These are phyloP conservation scores for Parnassius orleans DNA, from an alignment of 2,888 invertebrate genomes.

Conservation along the genomic window DNA sequence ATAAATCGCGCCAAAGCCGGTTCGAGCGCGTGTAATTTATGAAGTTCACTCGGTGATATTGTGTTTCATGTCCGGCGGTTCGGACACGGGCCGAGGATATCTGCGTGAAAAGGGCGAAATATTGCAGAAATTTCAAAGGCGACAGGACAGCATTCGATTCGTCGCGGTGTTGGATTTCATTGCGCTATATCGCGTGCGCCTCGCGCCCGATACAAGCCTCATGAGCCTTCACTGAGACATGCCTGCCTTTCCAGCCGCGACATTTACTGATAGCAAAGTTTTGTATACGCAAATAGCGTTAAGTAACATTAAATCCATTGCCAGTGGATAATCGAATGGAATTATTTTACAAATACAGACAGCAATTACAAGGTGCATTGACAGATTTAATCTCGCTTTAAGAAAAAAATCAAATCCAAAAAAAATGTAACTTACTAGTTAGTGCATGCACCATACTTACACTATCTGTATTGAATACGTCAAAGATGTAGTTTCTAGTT, in stretches of 20 bases:
- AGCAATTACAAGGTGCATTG: slow-evolving; percentile 14
- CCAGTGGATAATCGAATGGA: slow-evolving; percentile 32
- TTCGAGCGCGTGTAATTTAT: slow-evolving; percentile 71
- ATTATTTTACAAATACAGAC: slow-evolving; percentile 16
- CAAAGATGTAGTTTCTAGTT: no score
- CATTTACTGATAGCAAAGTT: slow-evolving; percentile 70
- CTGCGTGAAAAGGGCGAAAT: slow-evolving; percentile 80
- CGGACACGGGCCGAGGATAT: slow-evolving; percentile 75
- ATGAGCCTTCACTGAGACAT: slow-evolving; percentile 56
- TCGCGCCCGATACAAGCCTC: slow-evolving; percentile 51
- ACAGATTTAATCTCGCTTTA: neutral
- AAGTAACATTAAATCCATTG: slow-evolving; percentile 61
- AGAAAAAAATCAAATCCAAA: neutral
- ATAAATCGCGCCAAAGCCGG: slow-evolving; percentile 48
- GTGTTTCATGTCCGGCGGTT: slow-evolving; percentile 78
- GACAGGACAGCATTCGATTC: slow-evolving; percentile 79
- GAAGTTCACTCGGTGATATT: slow-evolving; percentile 71
- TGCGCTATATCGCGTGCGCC: slow-evolving; percentile 64
- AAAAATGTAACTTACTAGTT: neutral
- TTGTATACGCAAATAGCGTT: slow-evolving; percentile 43
- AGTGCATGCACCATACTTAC: no score
- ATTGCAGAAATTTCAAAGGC: slow-evolving; percentile 78
- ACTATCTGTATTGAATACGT: no score
- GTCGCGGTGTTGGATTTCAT: slow-evolving; percentile 79
- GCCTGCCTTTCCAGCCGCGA: slow-evolving; percentile 47